A percentile compares a stretch with the other conserved stretches of the same genome.
phyloP scores from a whole-genome alignment of 2,797 vertebrate genomes.

The Pempheris klunzingeri region DNA sequence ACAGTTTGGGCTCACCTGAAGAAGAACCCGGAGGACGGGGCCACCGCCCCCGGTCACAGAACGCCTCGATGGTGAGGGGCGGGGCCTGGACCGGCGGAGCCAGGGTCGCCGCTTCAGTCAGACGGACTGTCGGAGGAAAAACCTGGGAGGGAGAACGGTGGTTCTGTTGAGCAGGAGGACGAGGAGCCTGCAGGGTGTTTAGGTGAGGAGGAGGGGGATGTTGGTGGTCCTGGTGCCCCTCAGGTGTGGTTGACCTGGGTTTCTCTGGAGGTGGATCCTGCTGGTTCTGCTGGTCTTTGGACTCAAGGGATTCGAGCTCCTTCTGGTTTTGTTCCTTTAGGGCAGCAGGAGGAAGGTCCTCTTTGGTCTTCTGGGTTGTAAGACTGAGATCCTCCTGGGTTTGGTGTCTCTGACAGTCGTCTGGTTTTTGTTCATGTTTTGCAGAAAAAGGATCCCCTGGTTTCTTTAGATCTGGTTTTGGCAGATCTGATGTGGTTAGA shows the following conservation, averaged over 20 bases:
- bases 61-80: slow-evolving; percentile 26
- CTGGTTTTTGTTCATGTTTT: background rate
- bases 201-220: background rate
- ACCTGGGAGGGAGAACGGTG: background rate
- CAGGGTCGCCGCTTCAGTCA: background rate
- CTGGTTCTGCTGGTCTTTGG: slow-evolving; percentile 17
- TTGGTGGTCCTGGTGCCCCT: background rate
- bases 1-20: slow-evolving; percentile 83
- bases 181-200: background rate
- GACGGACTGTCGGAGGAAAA: background rate
- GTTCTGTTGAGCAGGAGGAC: background rate
- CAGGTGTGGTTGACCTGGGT: background rate
- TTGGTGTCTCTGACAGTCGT: background rate
- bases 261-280: slow-evolving; percentile 7
- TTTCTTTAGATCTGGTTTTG: slow-evolving; percentile 9
- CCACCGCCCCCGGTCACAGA: slow-evolving; percentile 16
- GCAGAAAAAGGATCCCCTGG: background rate
- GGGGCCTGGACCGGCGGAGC: slow-evolving; percentile 14
- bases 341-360: background rate
- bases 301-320: background rate
- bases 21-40: background rate
- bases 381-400: background rate
- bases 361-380: slow-evolving; percentile 6
- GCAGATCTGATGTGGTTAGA: background rate
- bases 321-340: background rate